These are phyloP conservation scores for Pseudochromis fuscus DNA, from an alignment of 2,797 vertebrate genomes.

Conservation along the genomic window DNA sequence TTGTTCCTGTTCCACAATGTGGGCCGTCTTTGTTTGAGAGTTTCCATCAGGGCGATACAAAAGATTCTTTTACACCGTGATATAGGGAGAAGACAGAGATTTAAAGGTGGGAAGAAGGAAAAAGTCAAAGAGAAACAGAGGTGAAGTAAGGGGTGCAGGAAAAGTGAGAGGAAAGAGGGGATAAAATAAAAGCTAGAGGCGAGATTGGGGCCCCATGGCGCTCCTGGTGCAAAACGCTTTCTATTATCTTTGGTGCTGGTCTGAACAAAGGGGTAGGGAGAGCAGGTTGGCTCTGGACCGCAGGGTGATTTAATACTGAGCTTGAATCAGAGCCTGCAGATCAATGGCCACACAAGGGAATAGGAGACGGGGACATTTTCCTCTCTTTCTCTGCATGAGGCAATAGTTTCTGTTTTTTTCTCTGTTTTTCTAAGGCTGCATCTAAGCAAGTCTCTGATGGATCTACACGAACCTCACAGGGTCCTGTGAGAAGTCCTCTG, in stretches of 20 bases:
- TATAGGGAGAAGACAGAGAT: conserved; percentile 58
- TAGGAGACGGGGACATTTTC: conserved; percentile 48
- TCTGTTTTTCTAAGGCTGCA: conserved; percentile 40
- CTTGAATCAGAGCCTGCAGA: conserved; percentile 74
- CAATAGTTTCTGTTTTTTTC: conserved; percentile 58
- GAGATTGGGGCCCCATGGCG: conserved; percentile 72
- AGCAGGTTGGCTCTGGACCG: conserved; percentile 67
- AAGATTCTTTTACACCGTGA: conserved; percentile 72
- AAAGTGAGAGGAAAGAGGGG: conserved; percentile 56
- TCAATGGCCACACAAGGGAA: conserved; percentile 76
- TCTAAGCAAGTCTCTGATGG: conserved; percentile 36
- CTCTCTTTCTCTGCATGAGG: conserved; percentile 49
- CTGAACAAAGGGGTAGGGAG: conserved; percentile 76
- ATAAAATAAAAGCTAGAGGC: conserved; percentile 56
- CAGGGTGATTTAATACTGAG: conserved; percentile 77
- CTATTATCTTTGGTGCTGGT: conserved; percentile 76
- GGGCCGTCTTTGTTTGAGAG: conserved; percentile 76
- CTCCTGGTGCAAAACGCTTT: conserved; percentile 70
- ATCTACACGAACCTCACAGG: conserved; percentile 11
- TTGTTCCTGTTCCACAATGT: conserved; percentile 74
- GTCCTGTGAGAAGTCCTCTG: conserved; percentile 32
- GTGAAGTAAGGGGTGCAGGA: conserved; percentile 50
- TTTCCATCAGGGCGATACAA: conserved; percentile 80
- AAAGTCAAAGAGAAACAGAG: conserved; percentile 52
- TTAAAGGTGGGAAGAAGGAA: conserved; percentile 39